These are phyloP conservation scores for Anser brachyrhynchus DNA, from an alignment of 2,113 vertebrate species.

Conservation along the genomic window DNA sequence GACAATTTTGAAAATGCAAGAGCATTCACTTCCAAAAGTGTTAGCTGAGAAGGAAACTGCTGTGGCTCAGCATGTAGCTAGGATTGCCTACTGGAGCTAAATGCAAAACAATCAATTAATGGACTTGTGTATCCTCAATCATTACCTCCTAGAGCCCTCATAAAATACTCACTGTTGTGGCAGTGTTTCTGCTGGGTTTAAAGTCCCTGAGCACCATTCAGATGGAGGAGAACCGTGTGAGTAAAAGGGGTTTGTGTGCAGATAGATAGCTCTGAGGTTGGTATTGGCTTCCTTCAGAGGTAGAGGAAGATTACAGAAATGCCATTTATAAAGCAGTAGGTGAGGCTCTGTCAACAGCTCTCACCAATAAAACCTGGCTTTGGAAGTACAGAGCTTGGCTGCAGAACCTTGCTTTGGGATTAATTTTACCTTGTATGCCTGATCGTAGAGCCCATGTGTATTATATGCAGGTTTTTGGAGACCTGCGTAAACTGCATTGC, in stretches of 20 bases:
- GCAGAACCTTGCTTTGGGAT: neutral
- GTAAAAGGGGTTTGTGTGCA: neutral
- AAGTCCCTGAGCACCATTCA: neutral
- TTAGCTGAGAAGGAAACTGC: constrained; percentile 44
- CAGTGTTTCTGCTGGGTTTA: neutral
- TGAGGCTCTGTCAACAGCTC: neutral
- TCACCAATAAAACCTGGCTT: neutral
- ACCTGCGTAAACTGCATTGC: neutral
- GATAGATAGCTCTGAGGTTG: neutral
- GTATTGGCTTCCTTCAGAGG: neutral
- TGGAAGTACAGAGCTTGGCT: neutral
- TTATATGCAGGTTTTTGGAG: neutral
- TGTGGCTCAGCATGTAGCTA: constrained; percentile 20
- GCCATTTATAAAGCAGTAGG: neutral
- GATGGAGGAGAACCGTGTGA: neutral
- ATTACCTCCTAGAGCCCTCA: neutral
- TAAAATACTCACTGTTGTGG: neutral
- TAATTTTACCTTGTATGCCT: neutral
- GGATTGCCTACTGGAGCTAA: constrained; percentile 32
- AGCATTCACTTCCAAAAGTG: constrained; percentile 20
- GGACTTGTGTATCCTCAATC: neutral
- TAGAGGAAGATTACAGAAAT: neutral
- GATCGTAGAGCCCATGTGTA: neutral
- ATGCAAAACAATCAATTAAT: constrained; percentile 40
- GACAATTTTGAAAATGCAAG: constrained; percentile 42